Percentiles rank a stretch among this genome's conserved stretches.
These are phyloP conservation scores for Penaeus monodon DNA, from an alignment of 2,888 invertebrate species.

Conservation along the genomic window DNA sequence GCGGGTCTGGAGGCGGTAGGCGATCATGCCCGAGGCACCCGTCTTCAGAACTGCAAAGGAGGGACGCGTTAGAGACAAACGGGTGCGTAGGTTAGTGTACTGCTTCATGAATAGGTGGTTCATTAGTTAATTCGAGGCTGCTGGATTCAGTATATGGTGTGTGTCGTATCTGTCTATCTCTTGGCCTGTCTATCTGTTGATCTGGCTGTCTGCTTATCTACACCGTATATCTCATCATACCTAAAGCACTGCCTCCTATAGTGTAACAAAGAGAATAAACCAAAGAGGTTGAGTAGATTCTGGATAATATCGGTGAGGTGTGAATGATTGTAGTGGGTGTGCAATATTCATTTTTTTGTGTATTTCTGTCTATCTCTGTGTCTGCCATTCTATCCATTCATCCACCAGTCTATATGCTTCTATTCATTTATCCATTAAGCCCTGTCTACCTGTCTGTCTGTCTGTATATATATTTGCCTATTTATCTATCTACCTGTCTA, in stretches of 20 bases:
- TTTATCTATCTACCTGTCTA: too few relatives aligned
- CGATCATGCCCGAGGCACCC: constrained; percentile 98
- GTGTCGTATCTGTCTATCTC: too few relatives aligned
- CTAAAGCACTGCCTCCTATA: too few relatives aligned
- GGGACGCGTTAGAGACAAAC: neutral
- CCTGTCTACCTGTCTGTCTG: neutral
- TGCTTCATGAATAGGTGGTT: neutral
- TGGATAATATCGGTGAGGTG: neutral
- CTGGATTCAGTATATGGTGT: too few relatives aligned
- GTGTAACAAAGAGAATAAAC: too few relatives aligned
- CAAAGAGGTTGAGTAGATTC: too few relatives aligned
- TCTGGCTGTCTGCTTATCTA: too few relatives aligned
- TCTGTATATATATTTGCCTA: constrained; percentile 16
- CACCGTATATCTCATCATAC: too few relatives aligned
- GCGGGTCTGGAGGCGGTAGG: constrained; percentile 96
- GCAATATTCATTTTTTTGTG: neutral
- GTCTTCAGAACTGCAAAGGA: constrained; percentile 89
- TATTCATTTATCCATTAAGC: neutral
- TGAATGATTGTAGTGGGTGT: neutral
- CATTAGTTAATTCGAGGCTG: too few relatives aligned
- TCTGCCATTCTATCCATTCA: neutral
- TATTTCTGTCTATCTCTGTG: neutral
- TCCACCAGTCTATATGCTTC: constrained; percentile 8
- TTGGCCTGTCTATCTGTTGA: too few relatives aligned
- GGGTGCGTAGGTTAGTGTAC: neutral